A percentile compares a stretch with the other conserved stretches of the same genome.
phyloP scores from a whole-genome alignment of 2,888 invertebrate species.

The Eilema sororculum region DNA sequence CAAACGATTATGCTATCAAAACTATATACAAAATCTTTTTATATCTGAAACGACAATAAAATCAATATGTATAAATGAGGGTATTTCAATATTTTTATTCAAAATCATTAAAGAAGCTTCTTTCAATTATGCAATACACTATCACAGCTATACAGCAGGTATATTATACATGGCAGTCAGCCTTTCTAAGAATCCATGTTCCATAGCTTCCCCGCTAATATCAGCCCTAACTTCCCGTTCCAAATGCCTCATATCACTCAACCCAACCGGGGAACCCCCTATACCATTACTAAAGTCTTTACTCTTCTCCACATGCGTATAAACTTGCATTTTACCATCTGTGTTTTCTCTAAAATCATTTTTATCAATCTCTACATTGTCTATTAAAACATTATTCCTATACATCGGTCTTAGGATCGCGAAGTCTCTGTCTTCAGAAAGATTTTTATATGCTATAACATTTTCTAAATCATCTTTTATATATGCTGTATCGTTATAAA shows the following conservation, averaged over 20 bases:
- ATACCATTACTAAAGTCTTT: slow-evolving; percentile 59
- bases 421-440: slow-evolving; percentile 64
- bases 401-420: slow-evolving; percentile 64
- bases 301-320: slow-evolving; percentile 70
- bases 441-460: slow-evolving; percentile 53
- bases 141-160: slow-evolving; percentile 62
- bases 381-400: slow-evolving; percentile 44
- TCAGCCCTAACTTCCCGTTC: slow-evolving; percentile 66
- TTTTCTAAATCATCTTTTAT: slow-evolving; percentile 46
- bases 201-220: slow-evolving; percentile 66
- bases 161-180: slow-evolving; percentile 78
- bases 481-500: slow-evolving; percentile 55
- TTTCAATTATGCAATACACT: slow-evolving; percentile 6
- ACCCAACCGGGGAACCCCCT: slow-evolving; percentile 49
- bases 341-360: slow-evolving; percentile 63
- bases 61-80: neutral
- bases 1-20: too few species aligned
- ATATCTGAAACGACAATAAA: too few species aligned
- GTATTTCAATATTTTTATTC: neutral
- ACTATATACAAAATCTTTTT: too few species aligned
- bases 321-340: slow-evolving; percentile 77
- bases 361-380: slow-evolving; percentile 50
- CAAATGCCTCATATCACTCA: slow-evolving; percentile 66
- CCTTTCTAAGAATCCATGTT: slow-evolving; percentile 73
- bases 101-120: neutral